phyloP scores from a whole-genome alignment of 2,888 invertebrate genomes.

The Drosophila sordidula region DNA sequence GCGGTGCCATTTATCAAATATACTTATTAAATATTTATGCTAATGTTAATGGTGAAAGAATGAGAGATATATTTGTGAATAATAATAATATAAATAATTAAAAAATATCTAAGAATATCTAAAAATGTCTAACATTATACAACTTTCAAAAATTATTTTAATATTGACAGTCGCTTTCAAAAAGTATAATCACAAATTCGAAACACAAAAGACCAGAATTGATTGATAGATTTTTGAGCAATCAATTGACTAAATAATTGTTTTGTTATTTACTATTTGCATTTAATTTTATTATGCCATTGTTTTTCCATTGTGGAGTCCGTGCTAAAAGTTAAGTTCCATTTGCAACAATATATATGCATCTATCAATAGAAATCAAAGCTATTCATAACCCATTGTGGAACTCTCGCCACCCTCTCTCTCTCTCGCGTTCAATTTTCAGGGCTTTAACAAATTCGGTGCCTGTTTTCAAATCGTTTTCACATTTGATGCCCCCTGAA shows the following conservation, averaged over 20 bases:
- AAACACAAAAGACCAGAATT: background rate
- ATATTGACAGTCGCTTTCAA: no score
- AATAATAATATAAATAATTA: no score
- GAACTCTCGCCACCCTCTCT: no score
- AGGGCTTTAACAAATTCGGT: conserved; percentile 26
- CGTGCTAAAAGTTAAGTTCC: no score
- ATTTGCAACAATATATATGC: background rate
- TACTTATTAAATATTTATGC: conserved; percentile 2
- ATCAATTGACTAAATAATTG: background rate
- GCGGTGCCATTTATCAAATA: background rate
- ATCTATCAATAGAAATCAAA: conserved; percentile 6
- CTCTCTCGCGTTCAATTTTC: background rate
- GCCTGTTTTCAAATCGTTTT: conserved; percentile 45
- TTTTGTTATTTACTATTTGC: background rate
- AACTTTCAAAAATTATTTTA: no score
- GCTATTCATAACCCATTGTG: background rate
- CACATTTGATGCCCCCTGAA: conserved; percentile 37
- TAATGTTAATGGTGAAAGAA: background rate
- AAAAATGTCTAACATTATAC: no score
- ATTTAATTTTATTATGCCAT: background rate
- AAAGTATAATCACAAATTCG: background rate
- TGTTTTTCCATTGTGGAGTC: background rate
- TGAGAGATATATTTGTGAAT: background rate
- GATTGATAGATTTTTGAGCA: background rate
- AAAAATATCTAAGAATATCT: no score